Evolutionary conservation across 2,888 invertebrate genomes (phyloP), one percentile per base, ranked within the genome.

Genomic region (Stenodema calcarata): DNA sequence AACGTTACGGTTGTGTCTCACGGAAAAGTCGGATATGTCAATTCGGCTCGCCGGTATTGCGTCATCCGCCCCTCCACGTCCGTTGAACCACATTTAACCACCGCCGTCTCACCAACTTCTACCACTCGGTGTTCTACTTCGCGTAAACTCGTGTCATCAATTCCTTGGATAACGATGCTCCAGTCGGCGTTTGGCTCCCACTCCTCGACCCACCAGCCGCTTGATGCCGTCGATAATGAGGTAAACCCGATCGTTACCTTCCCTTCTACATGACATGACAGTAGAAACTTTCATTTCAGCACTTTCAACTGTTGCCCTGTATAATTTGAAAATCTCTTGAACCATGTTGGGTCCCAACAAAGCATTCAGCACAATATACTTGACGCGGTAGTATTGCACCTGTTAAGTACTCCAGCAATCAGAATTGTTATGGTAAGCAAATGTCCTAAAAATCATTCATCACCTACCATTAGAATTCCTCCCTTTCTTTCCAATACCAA

Each of bases 211-310:
- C 82, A 82, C 70, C 82, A 82, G 42, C 82, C 82, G 47, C 47
- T 28, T 42, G 82, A 82, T 35, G 82, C 82, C 28, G 82, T 82
- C 70, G 82, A 70, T 47, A 82, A 82, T 23, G 69, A 82, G 62
- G 82, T 82, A 70, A 70, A 41, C 62, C 80, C 16, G 1, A 18
- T 18, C 23, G 42, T 30, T 23, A 62, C 62, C 62, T 62, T 62
- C 62, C 27, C 12, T 9, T 12, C 27, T 62, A 23, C 62, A 23
- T 62, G 54, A n/a, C 54, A 42, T 42, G 14, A 47, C 12, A 62
- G 62, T 62, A 23, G 62, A 23, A 62, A 62, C 62, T 4, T 27
- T 62, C 23, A 62, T 0, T 62, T 23, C 62, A 23, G 4, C 62
- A 62, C 62, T 23, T 62, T 23, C 6, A 62, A n/a, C 62, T 73